phyloP scores from a whole-genome alignment of 2,888 invertebrate genomes.

The Folsomia manolachei region DNA sequence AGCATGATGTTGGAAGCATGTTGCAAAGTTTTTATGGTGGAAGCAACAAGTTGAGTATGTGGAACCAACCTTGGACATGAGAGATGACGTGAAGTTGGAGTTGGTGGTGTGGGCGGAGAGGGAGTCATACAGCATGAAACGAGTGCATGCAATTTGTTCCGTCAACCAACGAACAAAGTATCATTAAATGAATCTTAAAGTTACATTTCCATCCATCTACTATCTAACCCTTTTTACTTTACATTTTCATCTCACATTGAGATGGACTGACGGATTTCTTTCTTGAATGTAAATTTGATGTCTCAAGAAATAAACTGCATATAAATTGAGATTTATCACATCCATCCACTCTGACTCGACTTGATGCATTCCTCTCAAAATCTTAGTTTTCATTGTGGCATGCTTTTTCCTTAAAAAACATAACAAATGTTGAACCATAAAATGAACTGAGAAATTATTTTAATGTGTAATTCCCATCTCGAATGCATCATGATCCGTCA shows the following conservation, averaged over 20 bases:
- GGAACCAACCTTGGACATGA: background rate
- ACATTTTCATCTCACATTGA: background rate
- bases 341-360: background rate
- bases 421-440: too few relatives aligned
- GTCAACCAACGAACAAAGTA: background rate
- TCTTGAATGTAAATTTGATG: background rate
- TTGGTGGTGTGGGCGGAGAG: background rate
- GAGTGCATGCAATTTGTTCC: constrained; percentile 18
- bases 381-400: too few relatives aligned
- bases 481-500: too few relatives aligned
- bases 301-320: background rate
- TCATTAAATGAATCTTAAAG: background rate
- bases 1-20: background rate
- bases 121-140: constrained; percentile 16
- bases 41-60: background rate
- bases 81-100: background rate
- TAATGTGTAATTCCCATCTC: too few relatives aligned
- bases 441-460: too few relatives aligned
- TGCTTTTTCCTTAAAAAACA: too few relatives aligned
- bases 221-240: too few relatives aligned
- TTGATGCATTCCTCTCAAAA: too few relatives aligned
- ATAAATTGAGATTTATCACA: background rate
- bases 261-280: background rate
- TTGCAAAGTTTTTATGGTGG: background rate
- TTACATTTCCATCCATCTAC: too few relatives aligned